Percentiles rank a stretch among this genome's conserved stretches.
Evolutionary conservation across 2,113 vertebrate genomes (phyloP).

Genomic region (Bolborhynchus lineola): DNA sequence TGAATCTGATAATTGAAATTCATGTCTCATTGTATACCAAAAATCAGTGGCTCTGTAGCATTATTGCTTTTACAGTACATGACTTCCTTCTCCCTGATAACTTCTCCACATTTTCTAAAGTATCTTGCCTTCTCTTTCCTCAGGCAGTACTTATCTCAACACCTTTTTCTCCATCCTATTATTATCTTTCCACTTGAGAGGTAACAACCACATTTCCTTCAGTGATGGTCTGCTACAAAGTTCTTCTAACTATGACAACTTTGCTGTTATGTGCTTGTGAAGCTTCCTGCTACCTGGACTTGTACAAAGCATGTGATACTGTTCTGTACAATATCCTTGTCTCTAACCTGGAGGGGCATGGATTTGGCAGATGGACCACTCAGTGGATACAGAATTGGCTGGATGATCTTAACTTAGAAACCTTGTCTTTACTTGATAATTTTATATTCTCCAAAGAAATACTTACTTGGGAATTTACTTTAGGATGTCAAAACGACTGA

Average conservation of each 20-base stretch:
- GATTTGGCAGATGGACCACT: not conserved
- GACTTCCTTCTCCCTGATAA: not conserved
- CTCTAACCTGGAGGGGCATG: not conserved
- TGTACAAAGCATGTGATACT: not conserved
- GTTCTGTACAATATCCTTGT: not conserved
- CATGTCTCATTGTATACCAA: not conserved
- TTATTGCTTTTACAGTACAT: not conserved
- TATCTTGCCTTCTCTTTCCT: not conserved
- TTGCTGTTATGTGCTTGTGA: fast-evolving
- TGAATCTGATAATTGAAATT: not conserved
- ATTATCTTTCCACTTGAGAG: not conserved
- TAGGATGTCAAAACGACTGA: not conserved
- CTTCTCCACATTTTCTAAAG: not conserved
- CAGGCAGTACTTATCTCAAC: not conserved
- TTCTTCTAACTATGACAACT: not conserved
- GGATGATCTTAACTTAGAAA: not conserved
- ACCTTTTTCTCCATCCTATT: not conserved
- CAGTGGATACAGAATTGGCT: not conserved
- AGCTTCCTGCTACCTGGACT: not conserved
- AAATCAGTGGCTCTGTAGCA: not conserved
- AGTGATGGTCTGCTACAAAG: not conserved
- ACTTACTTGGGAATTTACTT: not conserved
- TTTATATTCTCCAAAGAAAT: not conserved
- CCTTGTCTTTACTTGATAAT: not conserved
- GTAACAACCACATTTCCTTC: not conserved